Evolutionary conservation across 2,888 invertebrate species (phyloP).

Genomic region (Drosophila robusta): DNA sequence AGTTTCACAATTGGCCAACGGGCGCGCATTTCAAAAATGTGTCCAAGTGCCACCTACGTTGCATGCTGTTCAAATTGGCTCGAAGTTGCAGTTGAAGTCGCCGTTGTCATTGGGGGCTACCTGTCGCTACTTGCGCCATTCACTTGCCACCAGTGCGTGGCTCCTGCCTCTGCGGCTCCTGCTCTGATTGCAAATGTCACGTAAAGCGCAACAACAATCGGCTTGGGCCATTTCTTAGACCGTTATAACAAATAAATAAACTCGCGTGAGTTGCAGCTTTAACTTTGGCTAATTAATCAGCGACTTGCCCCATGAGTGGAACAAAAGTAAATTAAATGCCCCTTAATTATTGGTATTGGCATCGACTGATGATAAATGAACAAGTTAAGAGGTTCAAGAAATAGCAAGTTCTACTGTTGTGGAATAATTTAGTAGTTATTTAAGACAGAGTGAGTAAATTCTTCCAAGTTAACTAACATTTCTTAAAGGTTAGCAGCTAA

Average conservation of each 20-base stretch:
- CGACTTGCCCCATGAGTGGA: conserved; percentile 6
- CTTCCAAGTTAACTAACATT: no score
- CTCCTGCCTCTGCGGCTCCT: conserved; percentile 21
- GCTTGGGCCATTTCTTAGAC: conserved; percentile 24
- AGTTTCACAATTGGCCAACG: conserved; percentile 72
- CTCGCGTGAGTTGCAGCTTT: conserved; percentile 37
- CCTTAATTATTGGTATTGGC: conserved; percentile 8
- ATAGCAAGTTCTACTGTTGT: no score
- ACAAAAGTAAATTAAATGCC: conserved; percentile 1
- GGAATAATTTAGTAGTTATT: no score
- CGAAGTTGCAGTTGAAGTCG: conserved; percentile 10
- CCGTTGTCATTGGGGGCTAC: conserved; percentile 39
- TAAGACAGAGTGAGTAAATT: no score
- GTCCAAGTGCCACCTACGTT: conserved; percentile 78
- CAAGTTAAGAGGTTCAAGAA: not conserved
- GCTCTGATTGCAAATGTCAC: conserved; percentile 55
- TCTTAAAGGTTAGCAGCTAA: no score
- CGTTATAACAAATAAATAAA: conserved; percentile 14
- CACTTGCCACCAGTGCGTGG: conserved; percentile 67
- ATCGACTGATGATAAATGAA: not conserved
- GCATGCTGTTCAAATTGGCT: conserved; percentile 33
- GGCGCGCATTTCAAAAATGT: conserved; percentile 55
- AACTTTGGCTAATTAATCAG: conserved; percentile 38
- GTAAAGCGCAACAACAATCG: conserved; percentile 32
- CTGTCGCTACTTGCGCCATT: conserved; percentile 68